These are phyloP conservation scores for Vulpes ferrilata DNA, from an alignment of 2,113 vertebrate genomes.

Conservation along the genomic window DNA sequence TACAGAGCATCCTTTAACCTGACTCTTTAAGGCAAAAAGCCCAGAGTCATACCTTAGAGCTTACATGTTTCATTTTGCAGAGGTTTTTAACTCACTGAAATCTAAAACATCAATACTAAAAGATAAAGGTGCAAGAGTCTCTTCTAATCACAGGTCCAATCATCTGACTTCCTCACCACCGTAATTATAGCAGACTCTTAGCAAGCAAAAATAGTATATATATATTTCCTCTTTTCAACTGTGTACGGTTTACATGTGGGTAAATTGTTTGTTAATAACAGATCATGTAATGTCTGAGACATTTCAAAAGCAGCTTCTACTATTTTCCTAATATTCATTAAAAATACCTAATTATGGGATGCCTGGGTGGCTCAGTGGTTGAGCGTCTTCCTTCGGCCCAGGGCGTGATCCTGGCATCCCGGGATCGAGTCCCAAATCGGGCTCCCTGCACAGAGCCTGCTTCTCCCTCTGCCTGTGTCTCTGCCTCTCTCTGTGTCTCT, in stretches of 20 bases:
- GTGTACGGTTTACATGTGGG: neutral
- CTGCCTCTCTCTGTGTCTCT: too few species aligned
- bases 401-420: too few species aligned
- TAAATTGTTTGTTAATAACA: slow-evolving; percentile 55
- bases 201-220: slow-evolving; percentile 65
- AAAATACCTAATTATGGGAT: neutral
- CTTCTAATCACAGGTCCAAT: neutral
- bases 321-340: slow-evolving; percentile 43
- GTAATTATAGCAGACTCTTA: slow-evolving; percentile 71
- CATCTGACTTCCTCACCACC: slow-evolving; percentile 49
- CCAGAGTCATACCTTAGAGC: neutral
- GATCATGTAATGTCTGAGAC: slow-evolving; percentile 66
- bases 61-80: neutral
- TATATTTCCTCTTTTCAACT: slow-evolving; percentile 54
- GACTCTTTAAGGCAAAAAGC: neutral
- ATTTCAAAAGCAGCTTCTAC: slow-evolving; percentile 32
- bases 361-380: too few species aligned
- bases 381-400: too few species aligned
- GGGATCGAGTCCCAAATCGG: too few species aligned
- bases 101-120: slow-evolving; percentile 8
- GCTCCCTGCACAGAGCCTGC: too few species aligned
- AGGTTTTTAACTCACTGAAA: neutral
- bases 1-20: neutral
- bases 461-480: too few species aligned
- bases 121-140: slow-evolving; percentile 54